Conservation (phyloP, 2,888 invertebrate genomes). For the Andricus curvator region DNA sequence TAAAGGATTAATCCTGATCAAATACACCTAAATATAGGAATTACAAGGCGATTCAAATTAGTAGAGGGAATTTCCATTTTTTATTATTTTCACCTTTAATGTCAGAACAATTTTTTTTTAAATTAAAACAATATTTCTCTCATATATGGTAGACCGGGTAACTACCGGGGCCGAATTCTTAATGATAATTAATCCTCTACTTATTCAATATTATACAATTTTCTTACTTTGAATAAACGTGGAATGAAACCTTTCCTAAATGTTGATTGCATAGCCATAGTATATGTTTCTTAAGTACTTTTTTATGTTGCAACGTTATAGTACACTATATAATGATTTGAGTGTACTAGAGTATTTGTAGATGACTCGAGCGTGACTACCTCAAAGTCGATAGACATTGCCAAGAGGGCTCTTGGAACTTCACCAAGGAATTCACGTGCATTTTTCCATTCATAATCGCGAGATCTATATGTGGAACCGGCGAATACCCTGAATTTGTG, state of each 20-base stretch:
- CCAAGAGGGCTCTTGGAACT: conserved; percentile 61
- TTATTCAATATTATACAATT: no score
- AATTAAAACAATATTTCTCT: no score
- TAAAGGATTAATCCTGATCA: conserved; percentile 1
- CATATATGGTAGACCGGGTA: no score
- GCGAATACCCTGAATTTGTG: conserved; percentile 61
- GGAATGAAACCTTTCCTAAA: no score
- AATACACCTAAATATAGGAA: not conserved
- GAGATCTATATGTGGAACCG: conserved; percentile 66
- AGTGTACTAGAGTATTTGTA: not conserved
- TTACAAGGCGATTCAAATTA: conserved; percentile 7
- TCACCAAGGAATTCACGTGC: conserved; percentile 71
- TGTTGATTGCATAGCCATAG: no score
- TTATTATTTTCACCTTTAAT: no score
- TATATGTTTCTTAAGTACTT: not conserved
- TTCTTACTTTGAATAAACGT: no score
- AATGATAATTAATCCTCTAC: no score
- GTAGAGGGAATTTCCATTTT: not conserved
- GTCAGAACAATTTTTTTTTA: no score
- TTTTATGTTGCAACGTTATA: not conserved
- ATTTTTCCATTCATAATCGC: conserved; percentile 76
- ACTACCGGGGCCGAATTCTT: no score
- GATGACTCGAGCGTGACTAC: conserved; percentile 51
- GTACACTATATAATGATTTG: not conserved
- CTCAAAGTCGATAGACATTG: conserved; percentile 49